A percentile compares a stretch with the other conserved stretches of the same genome.
Evolutionary conservation across 1,140 invertebrate species (phyloP).

Genomic region (Magallana gigas): DNA sequence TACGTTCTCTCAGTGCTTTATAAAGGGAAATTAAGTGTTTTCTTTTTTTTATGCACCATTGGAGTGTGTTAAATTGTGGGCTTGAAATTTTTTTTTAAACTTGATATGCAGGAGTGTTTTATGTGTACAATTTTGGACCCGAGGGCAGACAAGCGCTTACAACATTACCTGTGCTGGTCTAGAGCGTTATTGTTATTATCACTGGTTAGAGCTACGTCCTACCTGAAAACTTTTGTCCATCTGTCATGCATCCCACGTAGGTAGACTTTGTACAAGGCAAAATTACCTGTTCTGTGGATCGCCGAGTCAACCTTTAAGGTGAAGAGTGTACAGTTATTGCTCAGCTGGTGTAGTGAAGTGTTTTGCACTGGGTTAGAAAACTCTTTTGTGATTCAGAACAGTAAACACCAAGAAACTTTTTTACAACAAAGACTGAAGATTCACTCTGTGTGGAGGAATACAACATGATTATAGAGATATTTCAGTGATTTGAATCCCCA

Average conservation of each 20-base stretch:
- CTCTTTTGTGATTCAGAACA: too few relatives aligned
- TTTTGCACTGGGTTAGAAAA: too few relatives aligned
- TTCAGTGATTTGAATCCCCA: too few relatives aligned
- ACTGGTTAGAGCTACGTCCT: neutral
- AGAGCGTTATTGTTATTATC: neutral
- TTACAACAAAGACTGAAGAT: too few relatives aligned
- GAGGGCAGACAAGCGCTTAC: conserved; percentile 23
- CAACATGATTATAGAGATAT: too few relatives aligned
- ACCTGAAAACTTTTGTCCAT: conserved; percentile 11
- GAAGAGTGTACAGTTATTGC: neutral
- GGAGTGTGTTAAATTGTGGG: neutral
- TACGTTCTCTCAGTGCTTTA: too few relatives aligned
- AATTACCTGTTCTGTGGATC: neutral
- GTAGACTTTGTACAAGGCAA: neutral
- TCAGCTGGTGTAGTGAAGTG: too few relatives aligned
- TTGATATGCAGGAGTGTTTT: conserved; percentile 31
- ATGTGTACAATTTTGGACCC: neutral
- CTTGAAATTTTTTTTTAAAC: neutral
- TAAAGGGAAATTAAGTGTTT: neutral
- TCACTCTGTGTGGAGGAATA: too few relatives aligned
- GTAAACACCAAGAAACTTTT: too few relatives aligned
- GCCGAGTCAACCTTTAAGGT: neutral
- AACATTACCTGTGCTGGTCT: conserved; percentile 9
- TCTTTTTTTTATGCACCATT: neutral
- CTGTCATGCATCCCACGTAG: conserved; percentile 4